Percentiles rank a stretch among this genome's conserved stretches.
These are phyloP conservation scores for Phenganax subtilis DNA, from an alignment of 92 coral and sea anemone species.

Conservation along the genomic window DNA sequence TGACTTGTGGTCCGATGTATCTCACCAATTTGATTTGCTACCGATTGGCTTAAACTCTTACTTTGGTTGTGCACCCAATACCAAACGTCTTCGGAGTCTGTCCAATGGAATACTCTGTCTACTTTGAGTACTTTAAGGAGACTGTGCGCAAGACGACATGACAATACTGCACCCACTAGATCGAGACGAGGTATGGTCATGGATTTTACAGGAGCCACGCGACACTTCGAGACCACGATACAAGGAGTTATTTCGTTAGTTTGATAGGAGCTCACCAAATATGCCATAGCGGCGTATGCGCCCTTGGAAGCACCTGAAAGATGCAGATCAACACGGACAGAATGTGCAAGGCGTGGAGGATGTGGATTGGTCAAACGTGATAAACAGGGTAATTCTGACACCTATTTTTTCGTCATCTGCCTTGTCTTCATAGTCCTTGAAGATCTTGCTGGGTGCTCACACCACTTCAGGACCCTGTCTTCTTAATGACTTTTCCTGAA, in stretches of 20 bases:
- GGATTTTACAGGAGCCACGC: conserved; percentile 41
- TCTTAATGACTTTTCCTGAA: conserved; percentile 38
- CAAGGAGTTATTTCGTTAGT: background rate
- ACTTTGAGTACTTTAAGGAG: conserved; percentile 28
- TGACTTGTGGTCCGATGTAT: conserved; percentile 25
- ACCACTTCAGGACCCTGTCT: conserved; percentile 36
- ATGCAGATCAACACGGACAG: conserved; percentile 26
- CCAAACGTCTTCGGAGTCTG: conserved; percentile 45
- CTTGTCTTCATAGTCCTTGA: conserved; percentile 41
- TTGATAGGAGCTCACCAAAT: conserved; percentile 39
- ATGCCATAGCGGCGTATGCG: conserved; percentile 48
- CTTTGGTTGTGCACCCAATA: conserved; percentile 53
- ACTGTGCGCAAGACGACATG: conserved; percentile 32
- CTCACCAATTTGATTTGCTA: conserved; percentile 42
- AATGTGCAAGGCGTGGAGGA: background rate
- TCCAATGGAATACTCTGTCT: conserved; percentile 45
- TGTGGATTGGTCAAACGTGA: conserved; percentile 17
- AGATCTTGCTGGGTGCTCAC: conserved; percentile 40
- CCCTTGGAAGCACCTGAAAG: conserved; percentile 44
- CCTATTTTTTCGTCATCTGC: conserved; percentile 24
- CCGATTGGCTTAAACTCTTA: conserved; percentile 44
- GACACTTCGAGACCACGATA: conserved; percentile 36
- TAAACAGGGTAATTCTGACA: conserved; percentile 26
- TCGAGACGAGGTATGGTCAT: conserved; percentile 45
- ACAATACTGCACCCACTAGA: conserved; percentile 44